Conservation (phyloP, 1,140 invertebrate species). For the Episyrphus balteatus region DNA sequence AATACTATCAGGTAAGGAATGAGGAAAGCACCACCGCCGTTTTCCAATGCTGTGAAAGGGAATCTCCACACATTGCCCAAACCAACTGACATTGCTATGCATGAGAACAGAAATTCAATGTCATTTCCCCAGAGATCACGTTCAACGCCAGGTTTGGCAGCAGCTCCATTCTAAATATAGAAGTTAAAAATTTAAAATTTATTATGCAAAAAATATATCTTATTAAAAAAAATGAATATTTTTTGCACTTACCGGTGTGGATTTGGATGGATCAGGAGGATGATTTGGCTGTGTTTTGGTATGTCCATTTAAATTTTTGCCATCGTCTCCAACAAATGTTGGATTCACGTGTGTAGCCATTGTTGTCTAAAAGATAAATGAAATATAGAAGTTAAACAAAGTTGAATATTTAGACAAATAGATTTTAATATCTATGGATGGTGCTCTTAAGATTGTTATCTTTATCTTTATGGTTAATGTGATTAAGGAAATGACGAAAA, state of each 20-base stretch:
- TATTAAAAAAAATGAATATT: too few relatives aligned
- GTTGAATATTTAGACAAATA: too few relatives aligned
- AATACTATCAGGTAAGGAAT: slow-evolving; percentile 70
- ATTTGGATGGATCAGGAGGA: slow-evolving; percentile 6
- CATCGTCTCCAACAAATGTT: slow-evolving; percentile 29
- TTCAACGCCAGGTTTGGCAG: slow-evolving; percentile 11
- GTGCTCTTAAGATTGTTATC: too few relatives aligned
- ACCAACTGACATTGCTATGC: slow-evolving; percentile 73
- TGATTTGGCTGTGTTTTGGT: background rate
- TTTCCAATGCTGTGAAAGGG: slow-evolving; percentile 65
- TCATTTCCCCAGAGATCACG: slow-evolving; percentile 63
- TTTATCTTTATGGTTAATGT: too few relatives aligned
- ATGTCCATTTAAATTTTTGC: slow-evolving; percentile 1
- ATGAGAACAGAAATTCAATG: slow-evolving; percentile 71
- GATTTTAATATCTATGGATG: too few relatives aligned
- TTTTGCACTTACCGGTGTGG: slow-evolving; percentile 5
- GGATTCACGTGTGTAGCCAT: slow-evolving; percentile 27
- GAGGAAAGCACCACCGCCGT: slow-evolving; percentile 70
- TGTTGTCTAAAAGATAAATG: background rate
- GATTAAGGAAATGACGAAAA: too few relatives aligned
- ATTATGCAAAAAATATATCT: slow-evolving; percentile 10
- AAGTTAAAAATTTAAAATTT: slow-evolving; percentile 4
- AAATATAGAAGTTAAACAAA: too few relatives aligned
- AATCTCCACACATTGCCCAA: slow-evolving; percentile 81
- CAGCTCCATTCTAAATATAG: slow-evolving; percentile 8